phyloP scores from a whole-genome alignment of 2,113 vertebrate species.

The Plecotus auritus region DNA sequence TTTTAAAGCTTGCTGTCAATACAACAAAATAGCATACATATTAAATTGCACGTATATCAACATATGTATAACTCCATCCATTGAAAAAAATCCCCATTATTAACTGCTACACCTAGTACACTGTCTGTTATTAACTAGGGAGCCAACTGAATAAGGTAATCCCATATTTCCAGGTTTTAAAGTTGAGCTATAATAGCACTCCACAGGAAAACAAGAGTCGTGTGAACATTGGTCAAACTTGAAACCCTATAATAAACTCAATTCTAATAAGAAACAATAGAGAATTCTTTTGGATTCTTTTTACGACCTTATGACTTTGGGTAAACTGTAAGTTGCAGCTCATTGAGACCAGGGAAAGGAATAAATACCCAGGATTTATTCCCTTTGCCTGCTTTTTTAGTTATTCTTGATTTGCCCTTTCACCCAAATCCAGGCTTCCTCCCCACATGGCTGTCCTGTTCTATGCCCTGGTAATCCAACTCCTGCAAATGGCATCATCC shows the following conservation, averaged over 20 bases:
- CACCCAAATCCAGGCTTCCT: not conserved
- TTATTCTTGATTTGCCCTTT: not conserved
- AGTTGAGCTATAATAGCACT: not conserved
- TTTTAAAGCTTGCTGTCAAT: too few relatives aligned
- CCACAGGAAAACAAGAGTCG: not conserved
- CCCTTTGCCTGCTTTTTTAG: not conserved
- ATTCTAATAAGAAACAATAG: not conserved
- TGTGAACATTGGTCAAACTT: not conserved
- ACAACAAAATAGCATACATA: too few relatives aligned
- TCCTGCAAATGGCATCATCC: not conserved
- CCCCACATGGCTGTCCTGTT: not conserved
- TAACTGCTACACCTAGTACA: too few relatives aligned
- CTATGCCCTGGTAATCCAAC: not conserved
- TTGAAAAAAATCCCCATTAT: too few relatives aligned
- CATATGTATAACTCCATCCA: too few relatives aligned
- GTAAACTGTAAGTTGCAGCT: too few relatives aligned
- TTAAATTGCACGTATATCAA: too few relatives aligned
- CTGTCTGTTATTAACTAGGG: not conserved
- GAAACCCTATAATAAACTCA: not conserved
- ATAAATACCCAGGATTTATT: not conserved
- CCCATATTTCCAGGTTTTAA: not conserved
- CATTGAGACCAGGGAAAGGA: not conserved
- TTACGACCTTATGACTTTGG: not conserved
- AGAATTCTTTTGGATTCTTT: not conserved
- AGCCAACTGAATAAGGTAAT: not conserved